phyloP scores from a whole-genome alignment of 2,113 vertebrate genomes.

The Hippocampus comes region DNA sequence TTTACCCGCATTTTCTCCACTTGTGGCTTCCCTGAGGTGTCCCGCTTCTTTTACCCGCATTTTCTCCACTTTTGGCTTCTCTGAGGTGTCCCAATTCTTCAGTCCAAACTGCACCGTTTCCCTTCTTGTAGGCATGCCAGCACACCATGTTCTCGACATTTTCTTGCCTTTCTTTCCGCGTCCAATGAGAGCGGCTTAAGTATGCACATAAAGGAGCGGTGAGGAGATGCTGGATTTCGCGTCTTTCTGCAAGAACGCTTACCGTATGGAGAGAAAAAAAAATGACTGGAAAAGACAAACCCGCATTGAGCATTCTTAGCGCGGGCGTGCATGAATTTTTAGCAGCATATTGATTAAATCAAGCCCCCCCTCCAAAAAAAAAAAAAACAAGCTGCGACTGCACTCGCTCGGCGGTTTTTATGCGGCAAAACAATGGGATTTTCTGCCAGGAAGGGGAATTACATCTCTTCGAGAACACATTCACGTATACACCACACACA shows the following conservation, averaged over 20 bases:
- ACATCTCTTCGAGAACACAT: neutral
- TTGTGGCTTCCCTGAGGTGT: too few species aligned
- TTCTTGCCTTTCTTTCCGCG: too few species aligned
- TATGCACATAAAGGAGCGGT: neutral
- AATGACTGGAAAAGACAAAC: neutral
- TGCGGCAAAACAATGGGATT: neutral
- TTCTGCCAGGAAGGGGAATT: neutral
- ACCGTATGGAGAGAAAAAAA: neutral
- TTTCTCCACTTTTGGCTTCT: too few species aligned
- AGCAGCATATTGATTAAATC: neutral
- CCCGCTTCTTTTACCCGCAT: too few species aligned
- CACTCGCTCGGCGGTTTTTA: neutral
- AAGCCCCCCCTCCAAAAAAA: neutral
- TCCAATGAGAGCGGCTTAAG: neutral
- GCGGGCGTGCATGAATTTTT: neutral
- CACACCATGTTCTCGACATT: too few species aligned
- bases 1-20: too few species aligned
- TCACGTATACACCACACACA: neutral
- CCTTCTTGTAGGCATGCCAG: too few species aligned
- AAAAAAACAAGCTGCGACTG: neutral
- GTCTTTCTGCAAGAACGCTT: neutral
- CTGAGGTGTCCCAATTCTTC: too few species aligned
- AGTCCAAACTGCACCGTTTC: too few species aligned
- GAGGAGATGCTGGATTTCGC: neutral
- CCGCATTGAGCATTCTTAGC: neutral